phyloP scores from a whole-genome alignment of 37 sponge, comb jelly and placozoan species.

The Beroe forskalii region DNA sequence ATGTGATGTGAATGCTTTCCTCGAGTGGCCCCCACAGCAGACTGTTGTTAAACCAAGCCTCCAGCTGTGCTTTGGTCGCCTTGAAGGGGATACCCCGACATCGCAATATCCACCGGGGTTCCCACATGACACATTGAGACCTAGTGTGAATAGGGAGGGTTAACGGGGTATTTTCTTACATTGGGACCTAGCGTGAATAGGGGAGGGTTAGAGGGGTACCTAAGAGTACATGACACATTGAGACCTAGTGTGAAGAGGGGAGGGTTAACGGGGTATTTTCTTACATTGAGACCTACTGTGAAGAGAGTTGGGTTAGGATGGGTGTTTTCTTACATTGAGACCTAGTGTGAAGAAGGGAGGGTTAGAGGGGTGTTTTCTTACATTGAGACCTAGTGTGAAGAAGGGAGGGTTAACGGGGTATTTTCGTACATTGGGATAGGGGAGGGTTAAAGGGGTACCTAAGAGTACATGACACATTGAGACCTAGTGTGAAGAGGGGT shows the following conservation, averaged over 20 bases:
- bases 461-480: not conserved
- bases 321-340: not conserved
- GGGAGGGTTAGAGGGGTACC: too few relatives aligned
- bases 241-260: not conserved
- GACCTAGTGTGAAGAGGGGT: too few relatives aligned
- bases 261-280: not conserved
- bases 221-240: not conserved
- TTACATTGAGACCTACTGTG: too few relatives aligned
- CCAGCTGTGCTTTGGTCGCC: not conserved
- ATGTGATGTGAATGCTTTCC: constrained; percentile 29
- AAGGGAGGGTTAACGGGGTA: too few relatives aligned
- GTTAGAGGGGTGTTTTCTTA: not conserved
- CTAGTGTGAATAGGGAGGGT: not conserved
- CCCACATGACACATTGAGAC: not conserved
- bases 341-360: not conserved
- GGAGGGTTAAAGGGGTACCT: not conserved
- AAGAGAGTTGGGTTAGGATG: too few relatives aligned
- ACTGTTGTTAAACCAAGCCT: not conserved
- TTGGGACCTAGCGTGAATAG: too few relatives aligned
- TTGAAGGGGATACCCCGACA: constrained; percentile 26
- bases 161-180: not conserved
- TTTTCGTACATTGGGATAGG: not conserved
- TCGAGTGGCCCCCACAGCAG: not conserved
- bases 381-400: too few relatives aligned
- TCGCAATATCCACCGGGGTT: not conserved